Evolutionary conservation across 2,888 invertebrate species (phyloP).

Genomic region (Dasypogon diadema): DNA sequence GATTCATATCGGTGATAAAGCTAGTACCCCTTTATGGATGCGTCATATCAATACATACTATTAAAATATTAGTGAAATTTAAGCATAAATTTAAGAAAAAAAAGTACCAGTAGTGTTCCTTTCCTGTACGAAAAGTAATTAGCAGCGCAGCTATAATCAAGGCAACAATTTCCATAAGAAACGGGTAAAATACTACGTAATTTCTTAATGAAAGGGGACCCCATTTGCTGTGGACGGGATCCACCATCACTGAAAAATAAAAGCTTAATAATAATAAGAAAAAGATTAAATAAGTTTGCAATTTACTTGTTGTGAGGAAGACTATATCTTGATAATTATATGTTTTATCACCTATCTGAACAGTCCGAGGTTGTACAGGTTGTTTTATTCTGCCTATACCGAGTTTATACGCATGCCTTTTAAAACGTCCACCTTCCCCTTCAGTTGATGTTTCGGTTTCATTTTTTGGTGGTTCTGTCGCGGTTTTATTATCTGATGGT

Average conservation of each 20-base stretch:
- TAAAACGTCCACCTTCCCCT: background rate
- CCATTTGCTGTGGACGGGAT: conserved; percentile 3
- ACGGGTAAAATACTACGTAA: conserved; percentile 26
- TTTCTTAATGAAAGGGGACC: background rate
- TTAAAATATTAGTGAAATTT: too few relatives aligned
- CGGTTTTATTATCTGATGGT: background rate
- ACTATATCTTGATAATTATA: background rate
- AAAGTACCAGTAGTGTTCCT: background rate
- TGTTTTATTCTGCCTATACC: background rate
- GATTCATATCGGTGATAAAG: too few relatives aligned
- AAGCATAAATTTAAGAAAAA: too few relatives aligned
- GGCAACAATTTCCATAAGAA: conserved; percentile 13
- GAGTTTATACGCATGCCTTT: background rate
- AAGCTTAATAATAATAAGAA: background rate
- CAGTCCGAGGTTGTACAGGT: too few relatives aligned
- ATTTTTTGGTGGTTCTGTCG: too few relatives aligned
- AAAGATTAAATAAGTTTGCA: background rate
- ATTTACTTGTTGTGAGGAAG: conserved; percentile 10
- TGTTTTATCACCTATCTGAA: too few relatives aligned
- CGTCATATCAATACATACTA: too few relatives aligned
- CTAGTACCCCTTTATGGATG: too few relatives aligned
- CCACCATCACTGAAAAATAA: conserved; percentile 6
- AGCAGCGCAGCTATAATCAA: conserved; percentile 7
- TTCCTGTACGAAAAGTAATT: conserved; percentile 12
- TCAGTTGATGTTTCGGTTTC: background rate